Evolutionary conservation across 1,140 invertebrate genomes (phyloP).

Genomic region (Drosophila guanche): DNA sequence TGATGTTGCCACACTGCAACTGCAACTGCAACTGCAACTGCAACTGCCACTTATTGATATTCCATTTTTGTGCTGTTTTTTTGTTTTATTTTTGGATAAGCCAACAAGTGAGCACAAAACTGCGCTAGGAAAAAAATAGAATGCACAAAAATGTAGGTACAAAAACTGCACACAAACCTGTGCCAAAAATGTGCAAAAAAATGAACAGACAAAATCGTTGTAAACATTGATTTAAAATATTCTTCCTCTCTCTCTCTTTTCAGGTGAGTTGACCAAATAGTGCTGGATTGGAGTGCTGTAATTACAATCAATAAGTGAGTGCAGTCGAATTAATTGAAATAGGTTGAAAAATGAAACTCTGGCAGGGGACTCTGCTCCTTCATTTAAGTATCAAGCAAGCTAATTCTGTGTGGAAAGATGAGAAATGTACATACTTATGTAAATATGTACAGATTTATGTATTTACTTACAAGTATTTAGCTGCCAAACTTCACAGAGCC

Average conservation of each 20-base stretch:
- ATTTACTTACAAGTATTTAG: too few species aligned
- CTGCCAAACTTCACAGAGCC: too few species aligned
- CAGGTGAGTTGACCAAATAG: constrained; percentile 57
- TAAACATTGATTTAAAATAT: constrained; percentile 38
- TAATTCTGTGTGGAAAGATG: too few species aligned
- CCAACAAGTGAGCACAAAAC: constrained; percentile 23
- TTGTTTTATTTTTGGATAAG: constrained; percentile 16
- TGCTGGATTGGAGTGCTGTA: constrained; percentile 16
- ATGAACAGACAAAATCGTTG: neutral
- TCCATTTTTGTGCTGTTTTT: constrained; percentile 7
- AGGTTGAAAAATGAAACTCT: too few species aligned
- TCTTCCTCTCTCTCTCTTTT: constrained; percentile 33
- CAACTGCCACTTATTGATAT: constrained; percentile 5
- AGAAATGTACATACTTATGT: too few species aligned
- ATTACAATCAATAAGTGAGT: constrained; percentile 33
- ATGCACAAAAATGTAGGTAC: too few species aligned
- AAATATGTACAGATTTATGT: too few species aligned
- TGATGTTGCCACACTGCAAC: constrained; percentile 37
- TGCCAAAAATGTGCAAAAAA: too few species aligned
- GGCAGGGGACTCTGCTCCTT: too few species aligned
- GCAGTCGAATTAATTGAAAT: too few species aligned
- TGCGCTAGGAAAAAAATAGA: constrained; percentile 5
- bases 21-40: constrained; percentile 27
- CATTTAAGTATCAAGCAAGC: too few species aligned
- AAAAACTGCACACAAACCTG: too few species aligned